Evolutionary conservation across 1,140 invertebrate species (phyloP).

Genomic region (Leptestheria dahalacensis): DNA sequence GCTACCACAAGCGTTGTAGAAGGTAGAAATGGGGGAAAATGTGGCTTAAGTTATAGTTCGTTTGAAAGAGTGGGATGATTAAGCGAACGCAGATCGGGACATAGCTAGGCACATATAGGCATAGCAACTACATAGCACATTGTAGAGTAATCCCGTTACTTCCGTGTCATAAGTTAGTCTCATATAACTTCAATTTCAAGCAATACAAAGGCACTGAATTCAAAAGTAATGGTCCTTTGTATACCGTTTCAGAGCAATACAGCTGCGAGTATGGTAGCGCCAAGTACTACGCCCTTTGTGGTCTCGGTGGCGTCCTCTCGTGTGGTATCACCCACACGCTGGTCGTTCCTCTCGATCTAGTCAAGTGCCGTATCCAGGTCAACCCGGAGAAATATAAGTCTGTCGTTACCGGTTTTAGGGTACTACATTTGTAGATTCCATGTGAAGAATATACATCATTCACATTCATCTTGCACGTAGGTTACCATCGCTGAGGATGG

Average conservation of each 20-base stretch:
- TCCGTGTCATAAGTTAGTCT: too few relatives aligned
- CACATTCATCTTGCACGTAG: too few relatives aligned
- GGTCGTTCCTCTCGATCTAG: slow-evolving; percentile 89
- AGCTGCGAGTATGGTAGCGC: slow-evolving; percentile 66
- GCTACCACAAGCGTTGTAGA: not conserved
- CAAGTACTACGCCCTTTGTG: slow-evolving; percentile 87
- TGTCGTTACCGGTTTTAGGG: slow-evolving; percentile 71
- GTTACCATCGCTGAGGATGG: slow-evolving; percentile 74
- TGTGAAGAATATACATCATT: not conserved
- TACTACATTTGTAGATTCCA: slow-evolving; percentile 22
- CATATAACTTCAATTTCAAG: too few relatives aligned
- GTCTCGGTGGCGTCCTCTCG: slow-evolving; percentile 84
- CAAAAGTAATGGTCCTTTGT: not conserved
- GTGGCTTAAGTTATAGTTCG: too few relatives aligned
- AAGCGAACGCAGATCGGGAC: too few relatives aligned
- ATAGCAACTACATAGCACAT: too few relatives aligned
- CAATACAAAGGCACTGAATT: too few relatives aligned
- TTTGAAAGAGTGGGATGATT: too few relatives aligned
- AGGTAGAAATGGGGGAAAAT: too few relatives aligned
- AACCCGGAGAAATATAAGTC: slow-evolving; percentile 86
- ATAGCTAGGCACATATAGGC: too few relatives aligned
- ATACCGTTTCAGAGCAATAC: slow-evolving; percentile 3
- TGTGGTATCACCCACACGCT: slow-evolving; percentile 78
- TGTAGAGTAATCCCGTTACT: too few relatives aligned
- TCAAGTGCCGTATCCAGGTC: slow-evolving; percentile 97